phyloP scores from a whole-genome alignment of 2,113 vertebrate genomes.

The Anser cygnoides region DNA sequence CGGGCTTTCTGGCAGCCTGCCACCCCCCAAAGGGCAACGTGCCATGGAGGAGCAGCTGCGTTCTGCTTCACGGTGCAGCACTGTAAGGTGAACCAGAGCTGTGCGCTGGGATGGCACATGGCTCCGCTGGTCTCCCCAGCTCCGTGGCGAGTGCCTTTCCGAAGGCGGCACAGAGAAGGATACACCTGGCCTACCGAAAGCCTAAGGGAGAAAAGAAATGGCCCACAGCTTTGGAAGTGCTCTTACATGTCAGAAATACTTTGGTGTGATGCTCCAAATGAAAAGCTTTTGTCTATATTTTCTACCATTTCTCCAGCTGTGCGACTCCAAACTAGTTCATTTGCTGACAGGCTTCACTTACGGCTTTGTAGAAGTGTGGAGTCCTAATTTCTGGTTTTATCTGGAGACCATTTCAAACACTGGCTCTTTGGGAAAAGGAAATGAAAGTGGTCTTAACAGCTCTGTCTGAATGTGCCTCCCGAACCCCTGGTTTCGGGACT shows the following conservation, averaged over 20 bases:
- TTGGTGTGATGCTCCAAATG: background rate
- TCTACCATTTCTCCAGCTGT: background rate
- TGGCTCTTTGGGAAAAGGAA: background rate
- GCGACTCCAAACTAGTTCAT: background rate
- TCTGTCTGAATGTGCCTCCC: background rate
- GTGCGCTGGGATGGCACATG: fast-evolving
- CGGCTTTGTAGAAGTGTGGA: background rate
- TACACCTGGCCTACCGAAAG: background rate
- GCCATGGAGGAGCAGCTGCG: background rate
- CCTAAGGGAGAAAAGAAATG: background rate
- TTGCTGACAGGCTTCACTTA: background rate
- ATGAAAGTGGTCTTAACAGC: constrained; percentile 16
- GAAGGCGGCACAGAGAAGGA: background rate
- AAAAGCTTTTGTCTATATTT: background rate
- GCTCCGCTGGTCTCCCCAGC: background rate
- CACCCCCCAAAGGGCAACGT: background rate
- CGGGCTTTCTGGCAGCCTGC: background rate
- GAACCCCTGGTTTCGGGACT: background rate
- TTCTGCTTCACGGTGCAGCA: background rate
- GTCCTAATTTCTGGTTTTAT: background rate
- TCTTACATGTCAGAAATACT: background rate
- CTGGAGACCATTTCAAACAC: constrained; percentile 1
- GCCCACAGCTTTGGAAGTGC: background rate
- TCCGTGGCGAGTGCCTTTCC: background rate
- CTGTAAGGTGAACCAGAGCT: fast-evolving